Base-by-base conservation (phyloP, 1,140 invertebrate genomes). In the Triops cancriformis region DNA sequence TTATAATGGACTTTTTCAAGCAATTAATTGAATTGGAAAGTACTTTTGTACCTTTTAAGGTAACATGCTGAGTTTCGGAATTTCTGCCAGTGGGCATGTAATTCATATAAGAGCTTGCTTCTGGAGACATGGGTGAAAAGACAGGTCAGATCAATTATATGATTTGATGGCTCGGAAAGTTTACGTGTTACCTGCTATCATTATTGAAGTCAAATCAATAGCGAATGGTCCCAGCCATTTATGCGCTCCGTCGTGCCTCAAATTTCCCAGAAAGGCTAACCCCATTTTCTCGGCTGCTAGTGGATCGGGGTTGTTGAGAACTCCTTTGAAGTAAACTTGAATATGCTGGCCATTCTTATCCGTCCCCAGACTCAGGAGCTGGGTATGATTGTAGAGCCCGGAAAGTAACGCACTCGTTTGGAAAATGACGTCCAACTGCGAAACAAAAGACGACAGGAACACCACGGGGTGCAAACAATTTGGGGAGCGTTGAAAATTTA, bases 181-280 rank as follows among this genome's bases (percentile, higher is more conserved):
- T 4, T 78, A 77, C 7, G 75, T 51, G 37, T 79, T 79, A 77
- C 82, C 82, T 28, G 80, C 76, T 78, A 85, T 85, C 42, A 82
- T 81, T 73, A 85, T 85, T 10, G 85, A 84, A 73, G 84, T 83
- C 23, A 85, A 82, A 80, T 85, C 83, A 28, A 85, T 80, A 27
- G 80, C 80, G 78, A 81, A 84, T 37, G 82, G 79, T 26, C 84
- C 85, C 6, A 85, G 80, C 82, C 82, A 83, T 14, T 82, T 81
- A 26, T 84, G 82, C 1, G 82, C 82, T 64, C 84, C 83, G 11
- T 81, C 81, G 42, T 83, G 82, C 37, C 81, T 79, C 12, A 85
- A 81, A 7, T 84, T 84, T 72, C 81, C 80, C 3, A 85, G 79
- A 76, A 85, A 85, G 11, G 82, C 83, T n/a, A 84, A 78, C 4